These are phyloP conservation scores for Cataglyphis hispanica DNA, from an alignment of 1,140 invertebrate genomes.

Conservation along the genomic window DNA sequence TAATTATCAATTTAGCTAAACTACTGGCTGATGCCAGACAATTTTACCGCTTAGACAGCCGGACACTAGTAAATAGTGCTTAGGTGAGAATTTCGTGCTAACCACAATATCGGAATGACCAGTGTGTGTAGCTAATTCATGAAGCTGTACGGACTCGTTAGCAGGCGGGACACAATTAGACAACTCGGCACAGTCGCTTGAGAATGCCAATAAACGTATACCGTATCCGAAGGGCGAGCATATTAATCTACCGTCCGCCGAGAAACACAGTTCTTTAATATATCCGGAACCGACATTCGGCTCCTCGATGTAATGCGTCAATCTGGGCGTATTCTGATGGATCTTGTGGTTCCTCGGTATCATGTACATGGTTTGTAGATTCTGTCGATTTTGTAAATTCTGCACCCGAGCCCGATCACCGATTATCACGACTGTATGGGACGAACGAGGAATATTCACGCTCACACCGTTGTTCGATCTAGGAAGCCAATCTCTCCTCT, in stretches of 20 bases:
- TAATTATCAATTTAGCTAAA: slow-evolving; percentile 83
- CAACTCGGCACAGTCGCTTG: slow-evolving; percentile 92
- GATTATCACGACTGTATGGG: slow-evolving; percentile 84
- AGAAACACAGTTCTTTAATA: slow-evolving; percentile 96
- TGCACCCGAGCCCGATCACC: slow-evolving; percentile 79
- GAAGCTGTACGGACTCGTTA: slow-evolving; percentile 85
- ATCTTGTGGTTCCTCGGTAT: slow-evolving; percentile 87
- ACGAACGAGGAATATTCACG: slow-evolving; percentile 78
- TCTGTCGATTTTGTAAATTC: slow-evolving; percentile 76
- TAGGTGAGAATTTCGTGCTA: slow-evolving; percentile 96
- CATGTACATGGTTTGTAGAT: slow-evolving; percentile 81
- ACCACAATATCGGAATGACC: slow-evolving; percentile 95
- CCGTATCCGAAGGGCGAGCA: slow-evolving; percentile 96
- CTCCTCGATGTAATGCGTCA: slow-evolving; percentile 95
- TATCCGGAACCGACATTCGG: slow-evolving; percentile 95
- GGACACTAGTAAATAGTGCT: slow-evolving; percentile 94
- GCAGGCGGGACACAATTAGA: slow-evolving; percentile 89
- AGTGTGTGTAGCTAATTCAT: slow-evolving; percentile 90
- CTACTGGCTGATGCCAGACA: slow-evolving; percentile 94
- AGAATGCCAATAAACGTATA: slow-evolving; percentile 93
- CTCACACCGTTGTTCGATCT: slow-evolving; percentile 75
- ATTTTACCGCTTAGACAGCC: slow-evolving; percentile 95
- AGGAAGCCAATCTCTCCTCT: slow-evolving; percentile 71
- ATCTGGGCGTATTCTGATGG: slow-evolving; percentile 91
- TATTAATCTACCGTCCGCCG: slow-evolving; percentile 94